Evolutionary conservation across 2,888 invertebrate species (phyloP), one percentile per base, ranked within the genome.

Genomic region (Leptinotarsa rubiginosa): DNA sequence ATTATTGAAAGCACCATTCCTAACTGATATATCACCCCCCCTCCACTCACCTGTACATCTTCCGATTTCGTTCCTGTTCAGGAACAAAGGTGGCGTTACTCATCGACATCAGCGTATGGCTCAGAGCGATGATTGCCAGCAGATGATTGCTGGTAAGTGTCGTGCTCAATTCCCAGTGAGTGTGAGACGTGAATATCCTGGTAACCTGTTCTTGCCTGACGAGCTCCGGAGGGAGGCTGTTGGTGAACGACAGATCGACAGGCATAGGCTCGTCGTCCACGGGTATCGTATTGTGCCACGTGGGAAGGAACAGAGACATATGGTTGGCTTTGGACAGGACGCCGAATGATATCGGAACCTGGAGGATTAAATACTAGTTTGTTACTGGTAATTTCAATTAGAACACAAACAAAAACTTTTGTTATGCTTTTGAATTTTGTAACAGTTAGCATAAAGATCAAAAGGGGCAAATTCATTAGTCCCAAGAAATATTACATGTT

Each of bases 81-180:
- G 96, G 95, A 77, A 97, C 92, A 87, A 98, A 97, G 56, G 96
- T 96, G 49, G 97, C 97, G 84, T 96, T 97, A 86, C 95, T 96
- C 97, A 99, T 98, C 1, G 97, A 96, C 97, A 99, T 97, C 68
- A 99, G 91, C 0, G 99, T 99, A 88, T 99, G 98, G 68, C 98
- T 96, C 73, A 98, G 91, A 0, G 98, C 95, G 70, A 99, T 97
- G 77, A 99, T 94, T 70, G 98, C 95, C 79, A 99, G 90, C 77
- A 99, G 91, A 87, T 99, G 99, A 88, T 97, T 97, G 18, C 98
- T 75, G 0, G 75, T 73, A 18, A 75, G 62, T 4, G 75, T 75
- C 5, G 75, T 75, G 81, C 97, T 97, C 68, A 99, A 90, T 89
- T 98, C 97, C 99, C 99, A 99, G 87, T 98, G 97, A 0, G 96